Evolutionary conservation across 1,140 invertebrate species (phyloP).

Genomic region (Nebria ingens): DNA sequence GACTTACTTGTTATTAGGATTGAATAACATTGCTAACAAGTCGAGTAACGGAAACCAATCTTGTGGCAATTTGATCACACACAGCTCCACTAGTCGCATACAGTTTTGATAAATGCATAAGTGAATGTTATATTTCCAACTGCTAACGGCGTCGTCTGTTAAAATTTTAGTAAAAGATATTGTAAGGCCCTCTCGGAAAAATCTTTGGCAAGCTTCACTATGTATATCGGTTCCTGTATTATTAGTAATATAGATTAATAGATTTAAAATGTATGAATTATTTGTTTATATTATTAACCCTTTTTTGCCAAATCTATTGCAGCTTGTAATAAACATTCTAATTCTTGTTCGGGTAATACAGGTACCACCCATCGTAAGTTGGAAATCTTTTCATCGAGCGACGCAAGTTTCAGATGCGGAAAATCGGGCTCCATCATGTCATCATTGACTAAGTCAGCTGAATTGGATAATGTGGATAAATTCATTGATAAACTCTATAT

Average conservation of each 20-base stretch:
- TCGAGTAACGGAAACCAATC: slow-evolving; percentile 92
- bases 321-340: slow-evolving; percentile 83
- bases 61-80: slow-evolving; percentile 79
- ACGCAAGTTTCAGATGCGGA: slow-evolving; percentile 73
- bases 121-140: slow-evolving; percentile 96
- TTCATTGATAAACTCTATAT: slow-evolving; percentile 19
- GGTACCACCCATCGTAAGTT: slow-evolving; percentile 94
- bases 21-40: slow-evolving; percentile 85
- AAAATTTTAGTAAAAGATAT: slow-evolving; percentile 95
- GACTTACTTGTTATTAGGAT: slow-evolving; percentile 81
- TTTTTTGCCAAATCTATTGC: slow-evolving; percentile 76
- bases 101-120: slow-evolving; percentile 91
- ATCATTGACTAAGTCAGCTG: slow-evolving; percentile 35
- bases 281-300: slow-evolving; percentile 38
- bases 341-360: slow-evolving; percentile 89
- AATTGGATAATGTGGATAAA: slow-evolving; percentile 38
- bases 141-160: slow-evolving; percentile 95
- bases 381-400: slow-evolving; percentile 90
- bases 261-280: neutral
- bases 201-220: slow-evolving; percentile 85
- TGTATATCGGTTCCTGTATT: slow-evolving; percentile 70
- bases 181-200: slow-evolving; percentile 89
- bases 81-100: slow-evolving; percentile 82
- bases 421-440: slow-evolving; percentile 59
- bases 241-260: neutral